Percentiles rank a stretch among this genome's conserved stretches.
Conservation (phyloP, 2,113 vertebrate species). For the Ochotona curzoniae region DNA sequence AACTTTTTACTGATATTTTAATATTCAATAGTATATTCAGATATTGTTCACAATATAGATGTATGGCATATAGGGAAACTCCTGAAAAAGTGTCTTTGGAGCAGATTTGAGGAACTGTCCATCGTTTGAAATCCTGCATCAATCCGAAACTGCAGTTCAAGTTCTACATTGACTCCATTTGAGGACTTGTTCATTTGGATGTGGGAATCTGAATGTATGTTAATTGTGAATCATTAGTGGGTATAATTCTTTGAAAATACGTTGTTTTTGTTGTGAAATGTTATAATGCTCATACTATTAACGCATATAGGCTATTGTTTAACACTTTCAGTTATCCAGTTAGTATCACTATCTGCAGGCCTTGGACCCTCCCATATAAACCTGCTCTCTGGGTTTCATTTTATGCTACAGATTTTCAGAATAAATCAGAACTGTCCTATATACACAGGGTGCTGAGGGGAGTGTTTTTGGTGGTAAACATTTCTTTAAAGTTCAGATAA, state of each 20-base stretch:
- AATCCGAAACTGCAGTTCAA: slow-evolving; percentile 46
- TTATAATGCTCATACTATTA: background rate
- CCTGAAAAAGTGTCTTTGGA: slow-evolving; percentile 16
- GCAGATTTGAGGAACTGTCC: background rate
- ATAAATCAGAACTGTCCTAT: slow-evolving; percentile 25
- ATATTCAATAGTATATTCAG: slow-evolving; percentile 22
- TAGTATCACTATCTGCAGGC: background rate
- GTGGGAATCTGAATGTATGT: background rate
- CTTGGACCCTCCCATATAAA: slow-evolving; percentile 16
- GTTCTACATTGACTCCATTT: slow-evolving; percentile 21
- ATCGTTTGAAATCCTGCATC: background rate
- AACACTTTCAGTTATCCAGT: slow-evolving; percentile 27
- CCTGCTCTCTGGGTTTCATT: background rate
- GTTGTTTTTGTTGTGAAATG: background rate
- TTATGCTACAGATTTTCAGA: slow-evolving; percentile 39
- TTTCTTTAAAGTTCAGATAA: slow-evolving; percentile 38
- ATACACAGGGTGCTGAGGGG: slow-evolving; percentile 47
- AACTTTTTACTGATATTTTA: slow-evolving; percentile 24
- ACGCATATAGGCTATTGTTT: background rate
- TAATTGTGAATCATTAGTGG: background rate
- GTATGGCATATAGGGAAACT: background rate
- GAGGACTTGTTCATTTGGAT: background rate
- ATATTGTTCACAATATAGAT: slow-evolving; percentile 6
- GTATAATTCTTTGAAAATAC: slow-evolving; percentile 55
- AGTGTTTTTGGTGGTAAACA: background rate